Evolutionary conservation across 1,140 invertebrate species (phyloP), one percentile per base, ranked within the genome.

Genomic region (Arctopsyche grandis): DNA sequence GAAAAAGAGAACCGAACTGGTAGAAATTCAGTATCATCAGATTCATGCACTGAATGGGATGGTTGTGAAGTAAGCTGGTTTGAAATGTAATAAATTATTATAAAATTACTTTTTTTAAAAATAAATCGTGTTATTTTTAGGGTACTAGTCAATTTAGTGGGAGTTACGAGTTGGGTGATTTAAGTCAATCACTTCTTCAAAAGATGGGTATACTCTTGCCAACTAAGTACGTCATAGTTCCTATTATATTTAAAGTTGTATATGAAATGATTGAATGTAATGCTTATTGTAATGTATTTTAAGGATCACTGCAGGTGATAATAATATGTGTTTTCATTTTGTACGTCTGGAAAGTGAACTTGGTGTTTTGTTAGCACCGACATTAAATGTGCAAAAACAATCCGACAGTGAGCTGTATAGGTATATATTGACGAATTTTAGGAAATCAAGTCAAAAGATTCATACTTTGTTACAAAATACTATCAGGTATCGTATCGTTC

Each of bases 401-500:
- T 86, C 88, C 0, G 86, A 87, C 75, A 87, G 84, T 60, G 80
- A 52, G 81, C 86, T 90, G 10, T 89, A 91, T 82, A 84, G 85
- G 4, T 87, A 90, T n/a, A 91, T 94, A 60, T 73, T 94, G 0
- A 85, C 88, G 7, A 92, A 92, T 58, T 94, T 95, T 81, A 91
- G 92, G 48, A 86, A 85, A 76, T 91, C 91, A 38, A 91, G 91
- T 83, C 91, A 92, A 78, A 87, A 89, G 48, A 94, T 95, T 83
- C 93, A 94, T 81, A 89, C 87, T 48, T 83, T 94, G 0, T 85
- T 95, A 22, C 90, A 93, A 84, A 93, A 94, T 83, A 92, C 93
- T 21, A 90, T 93, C 89, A 91, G 88, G 91, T 91, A 85, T 46
- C 1, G 9, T 26, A 26, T 29, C 21, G 10, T 66, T 46, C 81